Evolutionary conservation across 1,140 invertebrate species (phyloP), one percentile per base, ranked within the genome.

Genomic region (Zophobas morio): DNA sequence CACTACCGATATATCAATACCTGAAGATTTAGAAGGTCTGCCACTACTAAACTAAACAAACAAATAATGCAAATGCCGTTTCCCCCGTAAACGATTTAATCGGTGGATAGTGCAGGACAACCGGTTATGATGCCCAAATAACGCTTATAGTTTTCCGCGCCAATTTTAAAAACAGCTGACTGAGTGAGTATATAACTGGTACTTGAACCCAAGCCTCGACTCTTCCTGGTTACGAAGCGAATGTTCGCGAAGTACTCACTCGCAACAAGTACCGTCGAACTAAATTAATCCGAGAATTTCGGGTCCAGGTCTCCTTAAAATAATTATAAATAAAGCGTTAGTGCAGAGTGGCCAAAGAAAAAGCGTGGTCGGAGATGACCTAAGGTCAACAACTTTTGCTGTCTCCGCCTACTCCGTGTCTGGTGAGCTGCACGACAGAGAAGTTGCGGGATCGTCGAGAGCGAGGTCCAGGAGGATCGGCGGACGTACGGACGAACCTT

Each of bases 331-430:
- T 78, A 78, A 80, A 71, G 77, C 56, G 77, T 81, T 78, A 81
- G 73, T 76, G 74, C 72, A 79, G 77, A 76, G 47, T 53, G 74
- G 72, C 72, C 77, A 56, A 56, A 56, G 71, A 66, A 74, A 74
- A 56, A 81, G 79, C 78, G 78, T 77, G 76, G 79, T 78, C 63
- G 40, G 78, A 75, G 79, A 82, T 86, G 85, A 85, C 84, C 85
- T 84, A 81, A 84, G 85, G 85, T 86, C 85, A 86, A 86, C 84
- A 86, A 86, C 85, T 84, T 82, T 84, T 82, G 79, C 79, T 84
- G 82, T 84, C 83, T 83, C 84, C 85, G 81, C 84, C 85, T 81
- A 85, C 84, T 85, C 79, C 75, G 74, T 81, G 83, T 84, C 81
- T 84, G 83, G 80, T 79, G 80, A 79, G 79, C 78, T 79, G 72